Conservation (phyloP, 2,888 invertebrate species). For the Campopleginae sp. region DNA sequence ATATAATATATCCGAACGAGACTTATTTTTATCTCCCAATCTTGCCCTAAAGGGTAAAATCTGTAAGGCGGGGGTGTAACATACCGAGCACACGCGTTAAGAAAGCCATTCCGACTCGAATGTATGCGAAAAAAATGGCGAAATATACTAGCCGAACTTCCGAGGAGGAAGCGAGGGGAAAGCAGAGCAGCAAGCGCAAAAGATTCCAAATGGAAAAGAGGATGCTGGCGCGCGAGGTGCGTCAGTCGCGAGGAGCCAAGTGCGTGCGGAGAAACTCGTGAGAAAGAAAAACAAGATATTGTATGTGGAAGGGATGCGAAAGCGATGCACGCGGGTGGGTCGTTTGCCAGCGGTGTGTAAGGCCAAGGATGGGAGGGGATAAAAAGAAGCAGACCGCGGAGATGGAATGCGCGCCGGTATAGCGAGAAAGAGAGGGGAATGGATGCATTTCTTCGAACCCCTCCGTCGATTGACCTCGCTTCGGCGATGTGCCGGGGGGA, state of each 20-base stretch:
- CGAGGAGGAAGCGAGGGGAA: too few relatives aligned
- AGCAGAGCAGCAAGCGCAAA: not conserved
- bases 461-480: conserved; percentile 72
- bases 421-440: conserved; percentile 69
- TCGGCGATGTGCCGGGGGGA: conserved; percentile 56
- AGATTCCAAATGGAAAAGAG: conserved; percentile 4
- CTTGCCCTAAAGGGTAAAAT: not conserved
- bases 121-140: too few relatives aligned
- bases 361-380: not conserved
- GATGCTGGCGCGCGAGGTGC: conserved; percentile 18
- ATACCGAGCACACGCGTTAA: too few relatives aligned
- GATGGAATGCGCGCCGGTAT: conserved; percentile 35
- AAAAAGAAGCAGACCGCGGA: conserved; percentile 5
- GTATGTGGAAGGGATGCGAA: conserved; percentile 9
- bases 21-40: conserved; percentile 44
- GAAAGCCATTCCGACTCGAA: too few relatives aligned
- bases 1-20: conserved; percentile 48
- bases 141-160: too few relatives aligned
- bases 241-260: conserved; percentile 17
- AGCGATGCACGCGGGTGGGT: not conserved
- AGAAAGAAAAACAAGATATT: conserved; percentile 47
- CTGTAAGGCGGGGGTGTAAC: too few relatives aligned
- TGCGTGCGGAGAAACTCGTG: conserved; percentile 37
- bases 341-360: not conserved
- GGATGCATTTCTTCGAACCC: conserved; percentile 69